phyloP scores from a whole-genome alignment of 2,888 invertebrate genomes.

The Scrobipalpa costella region DNA sequence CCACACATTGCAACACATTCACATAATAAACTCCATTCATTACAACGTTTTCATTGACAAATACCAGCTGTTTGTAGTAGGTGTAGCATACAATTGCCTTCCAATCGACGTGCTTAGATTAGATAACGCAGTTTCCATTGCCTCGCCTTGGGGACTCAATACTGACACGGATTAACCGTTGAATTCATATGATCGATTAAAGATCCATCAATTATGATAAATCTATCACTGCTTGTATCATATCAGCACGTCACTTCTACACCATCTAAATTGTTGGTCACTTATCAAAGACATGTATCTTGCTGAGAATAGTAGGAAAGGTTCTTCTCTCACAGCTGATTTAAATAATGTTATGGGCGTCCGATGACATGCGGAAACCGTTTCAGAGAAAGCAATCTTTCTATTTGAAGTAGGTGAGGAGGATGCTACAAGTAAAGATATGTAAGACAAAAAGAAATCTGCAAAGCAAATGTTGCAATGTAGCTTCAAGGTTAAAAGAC shows the following conservation, averaged over 20 bases:
- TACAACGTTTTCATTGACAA: constrained; percentile 54
- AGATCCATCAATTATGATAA: constrained; percentile 30
- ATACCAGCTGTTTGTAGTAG: constrained; percentile 45
- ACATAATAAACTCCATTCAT: constrained; percentile 50
- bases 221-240: constrained; percentile 26
- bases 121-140: constrained; percentile 35
- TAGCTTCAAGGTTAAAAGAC: not conserved
- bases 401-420: constrained; percentile 6
- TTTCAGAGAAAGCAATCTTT: constrained; percentile 20
- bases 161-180: not conserved
- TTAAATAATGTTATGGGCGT: constrained; percentile 26
- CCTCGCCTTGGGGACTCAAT: constrained; percentile 26
- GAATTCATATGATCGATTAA: constrained; percentile 26
- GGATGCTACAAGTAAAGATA: not conserved
- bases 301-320: constrained; percentile 21
- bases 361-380: constrained; percentile 22
- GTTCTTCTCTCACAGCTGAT: constrained; percentile 22
- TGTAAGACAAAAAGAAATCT: not conserved
- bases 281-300: constrained; percentile 26
- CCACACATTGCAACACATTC: constrained; percentile 42
- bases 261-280: constrained; percentile 29
- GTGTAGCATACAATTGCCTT: constrained; percentile 31
- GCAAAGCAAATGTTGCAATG: not conserved
- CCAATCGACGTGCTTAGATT: constrained; percentile 33
- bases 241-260: constrained; percentile 27